These are phyloP conservation scores for Amphiduros pacificus DNA, from an alignment of 2,888 invertebrate species.

Conservation along the genomic window DNA sequence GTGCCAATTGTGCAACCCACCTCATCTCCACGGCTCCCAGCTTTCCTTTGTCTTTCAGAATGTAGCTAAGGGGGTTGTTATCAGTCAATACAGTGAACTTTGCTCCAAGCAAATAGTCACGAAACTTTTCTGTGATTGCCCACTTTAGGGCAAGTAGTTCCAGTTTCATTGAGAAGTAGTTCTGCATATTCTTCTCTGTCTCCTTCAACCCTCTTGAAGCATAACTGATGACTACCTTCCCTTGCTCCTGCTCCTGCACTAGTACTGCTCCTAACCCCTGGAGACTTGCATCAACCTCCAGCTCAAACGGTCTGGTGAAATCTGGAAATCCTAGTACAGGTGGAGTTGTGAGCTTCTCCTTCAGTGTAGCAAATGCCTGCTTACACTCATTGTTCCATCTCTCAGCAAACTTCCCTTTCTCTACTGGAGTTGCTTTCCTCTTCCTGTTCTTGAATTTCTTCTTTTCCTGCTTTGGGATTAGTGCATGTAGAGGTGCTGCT, in stretches of 20 bases:
- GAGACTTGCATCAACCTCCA: constrained; percentile 17
- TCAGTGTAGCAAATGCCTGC: constrained; percentile 4
- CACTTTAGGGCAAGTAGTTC: constrained; percentile 15
- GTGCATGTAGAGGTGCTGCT: background rate
- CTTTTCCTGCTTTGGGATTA: background rate
- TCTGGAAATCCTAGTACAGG: constrained; percentile 23
- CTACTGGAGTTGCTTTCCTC: background rate
- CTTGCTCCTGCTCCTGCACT: constrained; percentile 8
- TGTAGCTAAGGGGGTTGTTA: background rate
- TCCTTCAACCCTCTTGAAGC: background rate
- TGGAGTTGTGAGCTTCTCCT: background rate
- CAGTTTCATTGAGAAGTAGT: constrained; percentile 14
- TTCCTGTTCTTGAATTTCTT: background rate
- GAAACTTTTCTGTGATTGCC: constrained; percentile 1
- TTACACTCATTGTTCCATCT: constrained; percentile 16
- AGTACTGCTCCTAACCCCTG: constrained; percentile 13
- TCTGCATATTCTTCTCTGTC: constrained; percentile 4
- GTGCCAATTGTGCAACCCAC: constrained; percentile 2
- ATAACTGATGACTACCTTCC: constrained; percentile 13
- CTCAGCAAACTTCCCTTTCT: background rate
- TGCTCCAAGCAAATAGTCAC: constrained; percentile 5
- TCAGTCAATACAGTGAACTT: constrained; percentile 7
- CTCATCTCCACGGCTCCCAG: background rate
- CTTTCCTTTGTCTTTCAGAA: background rate
- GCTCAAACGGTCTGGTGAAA: background rate